Evolutionary conservation across 2,797 vertebrate genomes (phyloP), one percentile per base, ranked within the genome.

Genomic region (Odontamblyopus lacepedii): DNA sequence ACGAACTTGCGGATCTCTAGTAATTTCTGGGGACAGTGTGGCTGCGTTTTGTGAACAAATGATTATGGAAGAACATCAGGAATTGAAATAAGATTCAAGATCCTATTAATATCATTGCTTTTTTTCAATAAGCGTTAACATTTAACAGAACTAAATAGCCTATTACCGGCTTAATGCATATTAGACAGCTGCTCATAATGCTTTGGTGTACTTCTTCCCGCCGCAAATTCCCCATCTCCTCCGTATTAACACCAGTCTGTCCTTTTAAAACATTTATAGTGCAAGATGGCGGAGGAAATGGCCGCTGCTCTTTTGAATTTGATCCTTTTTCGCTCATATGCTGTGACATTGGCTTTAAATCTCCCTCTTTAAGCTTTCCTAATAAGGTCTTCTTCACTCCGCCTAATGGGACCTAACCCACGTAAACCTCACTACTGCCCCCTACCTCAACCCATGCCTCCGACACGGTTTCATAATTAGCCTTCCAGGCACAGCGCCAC

Each of bases 391-490:
- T 63, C 30, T 50, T 30, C 65, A 67, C 65, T n/a, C 48, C 0
- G 65, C 26, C 65, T 67, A 53, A 53, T 53, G 65, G 65, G 48
- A 67, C 50, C 65, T 67, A 53, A 67, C 65, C 65, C 65, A n/a
- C 65, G 23, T 67, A 67, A 67, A 67, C 65, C 65, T 32, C 29
- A 7, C 29, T 13, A 16, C 48, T 55, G 65, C 65, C 65, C 65
- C 65, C 19, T 67, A 9, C n/a, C 48, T 67, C 53, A 53, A 50
- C 29, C 32, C 50, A 51, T 29, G 35, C 77, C 75, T 78, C 72
- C 64, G 83, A 82, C 82, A 81, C 6, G 70, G 83, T 83, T 90
- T 89, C 80, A 86, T 85, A 86, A 90, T 90, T 88, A 87, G 84
- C 77, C 9, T 61, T 72, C 76, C 79, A 65, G 76, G 87, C 11